Evolutionary conservation across 2,113 vertebrate species (phyloP).

Genomic region (Myrmophylax atrothorax): DNA sequence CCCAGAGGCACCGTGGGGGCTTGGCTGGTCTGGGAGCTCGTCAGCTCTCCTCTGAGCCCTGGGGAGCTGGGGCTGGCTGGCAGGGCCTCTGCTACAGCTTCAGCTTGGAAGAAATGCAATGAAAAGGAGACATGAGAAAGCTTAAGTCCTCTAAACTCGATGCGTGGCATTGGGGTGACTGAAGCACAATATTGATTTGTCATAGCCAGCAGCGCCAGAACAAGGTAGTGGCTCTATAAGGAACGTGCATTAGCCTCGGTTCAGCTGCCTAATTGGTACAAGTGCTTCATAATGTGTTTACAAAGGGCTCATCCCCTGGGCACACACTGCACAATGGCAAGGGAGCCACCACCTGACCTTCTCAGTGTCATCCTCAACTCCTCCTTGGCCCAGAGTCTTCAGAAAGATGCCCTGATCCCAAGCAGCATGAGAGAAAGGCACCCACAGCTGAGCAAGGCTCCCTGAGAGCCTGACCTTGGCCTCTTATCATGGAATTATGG

Average conservation of each 20-base stretch:
- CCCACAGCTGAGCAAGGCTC: not conserved
- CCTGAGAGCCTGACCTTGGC: not conserved
- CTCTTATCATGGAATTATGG: accelerated
- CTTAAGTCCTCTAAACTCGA: not conserved
- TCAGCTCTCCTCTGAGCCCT: accelerated
- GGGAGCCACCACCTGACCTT: not conserved
- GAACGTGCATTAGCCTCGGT: not conserved
- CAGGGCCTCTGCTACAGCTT: accelerated
- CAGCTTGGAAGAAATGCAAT: not conserved
- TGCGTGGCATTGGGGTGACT: not conserved
- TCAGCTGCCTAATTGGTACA: not conserved
- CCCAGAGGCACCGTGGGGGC: accelerated
- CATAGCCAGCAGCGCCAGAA: not conserved
- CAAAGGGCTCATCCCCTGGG: not conserved
- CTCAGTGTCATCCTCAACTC: accelerated
- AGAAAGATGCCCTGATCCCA: not conserved
- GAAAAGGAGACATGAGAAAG: not conserved
- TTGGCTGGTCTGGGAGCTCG: accelerated
- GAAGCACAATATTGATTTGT: not conserved
- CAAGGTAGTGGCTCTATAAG: not conserved
- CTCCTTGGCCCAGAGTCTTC: not conserved
- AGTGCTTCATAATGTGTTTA: not conserved
- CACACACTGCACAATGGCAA: not conserved
- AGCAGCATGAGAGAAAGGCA: not conserved
- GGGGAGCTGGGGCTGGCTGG: accelerated